Base-by-base conservation (phyloP, 2,888 invertebrate genomes). In the Sesia bembeciformis region DNA sequence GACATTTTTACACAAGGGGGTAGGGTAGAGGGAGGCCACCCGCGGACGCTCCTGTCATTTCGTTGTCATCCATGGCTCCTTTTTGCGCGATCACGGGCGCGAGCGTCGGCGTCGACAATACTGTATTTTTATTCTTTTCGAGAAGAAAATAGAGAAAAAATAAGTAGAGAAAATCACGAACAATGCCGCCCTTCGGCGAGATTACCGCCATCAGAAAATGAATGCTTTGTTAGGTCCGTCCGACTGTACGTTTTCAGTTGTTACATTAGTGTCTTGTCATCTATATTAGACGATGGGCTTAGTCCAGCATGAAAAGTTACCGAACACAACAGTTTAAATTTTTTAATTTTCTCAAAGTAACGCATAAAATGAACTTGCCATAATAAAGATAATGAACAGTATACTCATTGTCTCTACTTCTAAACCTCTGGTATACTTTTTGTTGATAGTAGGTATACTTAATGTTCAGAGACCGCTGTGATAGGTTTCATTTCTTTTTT, bases 201-300 rank as follows among this genome's bases (percentile, higher is more conserved):
- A 87, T 88, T 85, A 85, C 87, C 86, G 88, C 87, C 88, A 83
- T 86, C 88, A 78, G 84, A 81, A 85, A 87, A 89, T 87, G 88
- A 87, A 83, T 74, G 88, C 87, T 88, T 89, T 88, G 88, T 88
- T 82, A 80, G 77, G 72, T 77, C 70, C 81, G 77, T 74, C 74
- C 80, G 72, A 72, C 76, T 79, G 78, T 75, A 82, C 81, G 83
- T 82, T 82, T 80, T 78, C 82, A 81, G 83, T 84, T 77, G 84
- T 81, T 84, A 82, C 84, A 80, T 85, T 85, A 84, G 80, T 77
- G 80, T 78, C 83, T 81, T 81, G 83, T 81, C 83, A 78, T 84
- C 81, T 76, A 79, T 81, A 84, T 85, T 83, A 72, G 79, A 68
- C 61, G 65, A 63, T 60, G 66, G 70, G 68, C 68, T 68, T 70